These are phyloP conservation scores for Tympanoctomys barrerae DNA, from an alignment of 2,797 vertebrate genomes.

Conservation along the genomic window DNA sequence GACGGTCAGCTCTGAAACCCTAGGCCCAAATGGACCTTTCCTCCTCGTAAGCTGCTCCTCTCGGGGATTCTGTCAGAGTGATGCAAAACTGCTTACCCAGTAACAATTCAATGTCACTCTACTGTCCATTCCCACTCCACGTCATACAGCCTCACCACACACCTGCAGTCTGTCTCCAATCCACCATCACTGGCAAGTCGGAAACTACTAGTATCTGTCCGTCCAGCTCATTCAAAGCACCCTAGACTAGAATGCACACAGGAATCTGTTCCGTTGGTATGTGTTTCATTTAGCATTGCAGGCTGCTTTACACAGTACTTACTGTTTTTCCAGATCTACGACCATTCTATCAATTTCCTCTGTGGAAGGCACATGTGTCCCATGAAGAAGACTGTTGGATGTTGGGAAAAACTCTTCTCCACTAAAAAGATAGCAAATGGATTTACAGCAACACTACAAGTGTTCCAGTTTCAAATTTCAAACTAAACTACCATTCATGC, in stretches of 20 bases:
- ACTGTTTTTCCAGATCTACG: constrained; percentile 98
- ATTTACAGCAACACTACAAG: neutral
- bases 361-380: constrained; percentile 78
- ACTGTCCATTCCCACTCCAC: neutral
- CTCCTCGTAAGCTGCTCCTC: neutral
- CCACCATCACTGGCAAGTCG: neutral
- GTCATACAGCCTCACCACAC: neutral
- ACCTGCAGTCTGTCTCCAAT: neutral
- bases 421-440: constrained; percentile 83
- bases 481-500: neutral
- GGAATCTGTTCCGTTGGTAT: neutral
- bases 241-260: no score
- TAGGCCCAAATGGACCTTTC: neutral
- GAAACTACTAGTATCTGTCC: neutral
- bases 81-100: neutral
- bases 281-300: neutral
- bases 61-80: neutral
- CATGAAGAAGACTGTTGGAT: constrained; percentile 89
- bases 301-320: constrained; percentile 83
- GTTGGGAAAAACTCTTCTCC: constrained; percentile 97
- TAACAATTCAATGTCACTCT: neutral
- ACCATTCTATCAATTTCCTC: constrained; percentile 97
- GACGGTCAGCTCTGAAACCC: no score
- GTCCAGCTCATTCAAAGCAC: neutral
- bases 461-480: neutral